Conservation (phyloP, 2,888 invertebrate genomes). For the Apotomis betuletana region DNA sequence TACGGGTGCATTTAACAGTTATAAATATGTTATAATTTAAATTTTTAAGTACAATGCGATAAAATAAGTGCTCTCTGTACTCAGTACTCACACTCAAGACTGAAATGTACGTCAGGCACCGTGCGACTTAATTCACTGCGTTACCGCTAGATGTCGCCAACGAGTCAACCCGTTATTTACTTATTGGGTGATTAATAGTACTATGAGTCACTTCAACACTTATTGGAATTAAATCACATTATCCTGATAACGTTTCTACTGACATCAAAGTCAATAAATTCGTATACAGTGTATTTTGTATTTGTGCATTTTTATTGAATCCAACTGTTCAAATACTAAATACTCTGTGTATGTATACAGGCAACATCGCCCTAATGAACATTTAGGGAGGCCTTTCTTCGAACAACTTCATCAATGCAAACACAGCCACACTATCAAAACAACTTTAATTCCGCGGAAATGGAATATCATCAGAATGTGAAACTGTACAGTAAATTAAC, state of each 20-base stretch:
- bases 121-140: not conserved
- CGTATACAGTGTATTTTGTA: too few species aligned
- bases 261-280: not conserved
- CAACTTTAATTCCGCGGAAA: not conserved
- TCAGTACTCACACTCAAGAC: too few species aligned
- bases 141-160: not conserved
- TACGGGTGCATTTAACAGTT: too few species aligned
- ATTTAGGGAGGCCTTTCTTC: too few species aligned
- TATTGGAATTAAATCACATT: not conserved
- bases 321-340: too few species aligned
- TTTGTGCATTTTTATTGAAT: too few species aligned
- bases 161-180: not conserved
- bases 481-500: slow-evolving; percentile 19
- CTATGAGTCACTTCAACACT: not conserved
- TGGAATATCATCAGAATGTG: slow-evolving; percentile 13
- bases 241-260: not conserved
- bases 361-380: too few species aligned
- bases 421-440: not conserved
- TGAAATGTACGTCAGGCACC: not conserved
- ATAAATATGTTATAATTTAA: too few species aligned
- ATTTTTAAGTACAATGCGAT: too few species aligned
- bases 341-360: too few species aligned
- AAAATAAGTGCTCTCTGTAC: too few species aligned
- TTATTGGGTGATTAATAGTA: not conserved
- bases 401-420: too few species aligned